phyloP scores from a whole-genome alignment of 1,140 invertebrate genomes.

The Tetragonula clypearis region DNA sequence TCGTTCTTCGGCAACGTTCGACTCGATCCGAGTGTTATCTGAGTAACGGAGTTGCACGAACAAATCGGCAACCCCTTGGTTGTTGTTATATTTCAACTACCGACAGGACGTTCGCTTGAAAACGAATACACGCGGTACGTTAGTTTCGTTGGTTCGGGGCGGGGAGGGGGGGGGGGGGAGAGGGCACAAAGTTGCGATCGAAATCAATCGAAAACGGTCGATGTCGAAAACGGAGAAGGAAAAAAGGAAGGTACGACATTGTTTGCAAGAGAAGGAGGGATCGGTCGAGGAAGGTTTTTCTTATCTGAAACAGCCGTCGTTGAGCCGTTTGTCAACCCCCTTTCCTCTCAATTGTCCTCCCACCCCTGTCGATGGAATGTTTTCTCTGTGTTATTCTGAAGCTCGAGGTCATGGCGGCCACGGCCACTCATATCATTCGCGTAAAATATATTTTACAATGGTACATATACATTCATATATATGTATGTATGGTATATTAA shows the following conservation, averaged over 20 bases:
- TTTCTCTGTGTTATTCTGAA: slow-evolving; percentile 40
- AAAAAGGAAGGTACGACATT: slow-evolving; percentile 48
- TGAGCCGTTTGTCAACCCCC: slow-evolving; percentile 35
- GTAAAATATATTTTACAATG: slow-evolving; percentile 74
- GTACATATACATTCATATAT: slow-evolving; percentile 64
- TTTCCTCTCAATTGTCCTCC: slow-evolving; percentile 27
- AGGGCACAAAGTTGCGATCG: not conserved
- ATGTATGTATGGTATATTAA: not conserved
- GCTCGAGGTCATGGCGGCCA: slow-evolving; percentile 40
- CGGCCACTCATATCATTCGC: slow-evolving; percentile 52
- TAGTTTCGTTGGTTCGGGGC: not conserved
- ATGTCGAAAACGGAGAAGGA: slow-evolving; percentile 41
- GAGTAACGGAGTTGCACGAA: not conserved
- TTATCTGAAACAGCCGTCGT: slow-evolving; percentile 24
- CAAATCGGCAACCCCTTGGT: not conserved
- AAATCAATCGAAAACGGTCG: slow-evolving; percentile 1
- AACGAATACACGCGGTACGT: not conserved
- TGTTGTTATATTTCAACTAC: not conserved
- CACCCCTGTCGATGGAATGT: slow-evolving; percentile 57
- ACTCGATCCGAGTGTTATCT: not conserved
- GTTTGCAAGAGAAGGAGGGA: not conserved
- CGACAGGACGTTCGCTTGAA: not conserved
- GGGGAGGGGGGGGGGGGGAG: too few relatives aligned
- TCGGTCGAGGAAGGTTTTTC: slow-evolving; percentile 23
- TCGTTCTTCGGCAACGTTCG: not conserved